Conservation (phyloP, 2,113 vertebrate species). For the Chaetodon auriga region DNA sequence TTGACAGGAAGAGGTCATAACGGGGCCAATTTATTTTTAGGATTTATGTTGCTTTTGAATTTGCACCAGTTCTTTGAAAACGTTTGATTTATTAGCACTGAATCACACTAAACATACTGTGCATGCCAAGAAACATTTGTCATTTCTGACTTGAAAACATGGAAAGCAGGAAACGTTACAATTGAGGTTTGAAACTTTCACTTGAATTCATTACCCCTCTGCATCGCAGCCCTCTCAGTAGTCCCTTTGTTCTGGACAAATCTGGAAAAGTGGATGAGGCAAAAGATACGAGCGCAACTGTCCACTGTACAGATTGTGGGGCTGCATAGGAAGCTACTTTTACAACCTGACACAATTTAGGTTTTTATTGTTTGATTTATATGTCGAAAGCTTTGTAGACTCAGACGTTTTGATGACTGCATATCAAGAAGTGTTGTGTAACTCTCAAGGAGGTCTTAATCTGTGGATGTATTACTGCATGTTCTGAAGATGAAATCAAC, state of each 20-base stretch:
- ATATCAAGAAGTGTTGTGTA: background rate
- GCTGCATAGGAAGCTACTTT: background rate
- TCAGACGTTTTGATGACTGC: background rate
- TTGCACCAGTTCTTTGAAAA: conserved; percentile 36
- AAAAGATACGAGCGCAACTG: background rate
- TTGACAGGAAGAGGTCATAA: conserved; percentile 31
- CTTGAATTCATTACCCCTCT: conserved; percentile 33
- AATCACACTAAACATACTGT: conserved; percentile 27
- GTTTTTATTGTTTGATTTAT: background rate
- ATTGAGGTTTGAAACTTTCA: conserved; percentile 24
- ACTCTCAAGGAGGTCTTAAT: background rate
- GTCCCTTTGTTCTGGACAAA: conserved; percentile 13
- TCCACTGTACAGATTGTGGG: no score
- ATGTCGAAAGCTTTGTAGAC: background rate
- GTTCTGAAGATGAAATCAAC: background rate
- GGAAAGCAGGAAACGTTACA: conserved; percentile 48
- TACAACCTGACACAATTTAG: background rate
- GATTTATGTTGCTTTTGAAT: conserved; percentile 42
- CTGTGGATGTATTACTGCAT: background rate
- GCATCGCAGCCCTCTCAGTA: conserved; percentile 19
- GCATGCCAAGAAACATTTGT: conserved; percentile 48
- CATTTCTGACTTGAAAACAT: conserved; percentile 29
- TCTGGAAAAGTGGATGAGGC: conserved; percentile 4
- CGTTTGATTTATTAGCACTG: conserved; percentile 42
- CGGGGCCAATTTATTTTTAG: conserved; percentile 42